These are phyloP conservation scores for Automeris io DNA, from an alignment of 2,888 invertebrate genomes.

Conservation along the genomic window DNA sequence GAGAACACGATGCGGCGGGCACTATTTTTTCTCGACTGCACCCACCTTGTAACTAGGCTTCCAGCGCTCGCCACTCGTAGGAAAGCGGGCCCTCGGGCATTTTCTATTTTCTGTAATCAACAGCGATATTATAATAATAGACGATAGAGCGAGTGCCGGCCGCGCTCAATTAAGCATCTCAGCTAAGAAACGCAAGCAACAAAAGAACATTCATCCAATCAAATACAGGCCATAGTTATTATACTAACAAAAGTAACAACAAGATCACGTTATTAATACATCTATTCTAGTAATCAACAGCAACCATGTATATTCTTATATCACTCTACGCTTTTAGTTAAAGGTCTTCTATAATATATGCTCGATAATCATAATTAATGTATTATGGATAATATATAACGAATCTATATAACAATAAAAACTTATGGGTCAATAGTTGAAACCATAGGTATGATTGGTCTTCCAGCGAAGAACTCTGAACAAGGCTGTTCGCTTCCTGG, in stretches of 20 bases:
- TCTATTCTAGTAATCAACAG: too few relatives aligned
- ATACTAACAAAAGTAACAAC: slow-evolving; percentile 5
- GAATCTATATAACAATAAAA: too few relatives aligned
- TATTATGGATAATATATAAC: too few relatives aligned
- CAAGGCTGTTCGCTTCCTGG: too few relatives aligned
- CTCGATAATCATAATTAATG: too few relatives aligned
- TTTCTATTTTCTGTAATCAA: slow-evolving; percentile 70
- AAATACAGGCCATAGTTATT: slow-evolving; percentile 27
- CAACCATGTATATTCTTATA: too few relatives aligned
- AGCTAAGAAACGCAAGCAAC: slow-evolving; percentile 28
- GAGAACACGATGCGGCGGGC: slow-evolving; percentile 5
- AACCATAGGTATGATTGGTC: too few relatives aligned
- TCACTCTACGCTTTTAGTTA: too few relatives aligned
- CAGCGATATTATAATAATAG: slow-evolving; percentile 62
- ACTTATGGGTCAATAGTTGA: too few relatives aligned
- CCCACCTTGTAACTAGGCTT: slow-evolving; percentile 37
- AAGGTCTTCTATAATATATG: too few relatives aligned
- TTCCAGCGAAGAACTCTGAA: too few relatives aligned
- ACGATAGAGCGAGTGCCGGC: slow-evolving; percentile 40
- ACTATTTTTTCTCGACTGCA: slow-evolving; percentile 8
- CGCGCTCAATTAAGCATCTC: slow-evolving; percentile 54
- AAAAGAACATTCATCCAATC: slow-evolving; percentile 40
- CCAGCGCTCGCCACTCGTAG: slow-evolving; percentile 33
- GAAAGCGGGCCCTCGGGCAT: slow-evolving; percentile 66
- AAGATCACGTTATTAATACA: too few relatives aligned